Percentiles rank a stretch among this genome's conserved stretches.
These are phyloP conservation scores for Euwallacea similis DNA, from an alignment of 1,140 invertebrate genomes.

Conservation along the genomic window DNA sequence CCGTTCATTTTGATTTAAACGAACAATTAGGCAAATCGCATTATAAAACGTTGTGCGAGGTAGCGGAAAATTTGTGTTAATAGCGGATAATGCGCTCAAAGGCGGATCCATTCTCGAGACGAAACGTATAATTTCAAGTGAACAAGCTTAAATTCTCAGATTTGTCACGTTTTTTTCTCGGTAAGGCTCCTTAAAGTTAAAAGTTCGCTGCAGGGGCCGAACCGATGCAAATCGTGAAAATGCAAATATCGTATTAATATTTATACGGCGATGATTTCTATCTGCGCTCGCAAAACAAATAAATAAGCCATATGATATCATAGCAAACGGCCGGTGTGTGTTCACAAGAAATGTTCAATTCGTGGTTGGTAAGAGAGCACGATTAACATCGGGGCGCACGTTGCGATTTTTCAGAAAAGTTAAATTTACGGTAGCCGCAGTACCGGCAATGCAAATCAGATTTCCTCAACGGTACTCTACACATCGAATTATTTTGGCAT, in stretches of 20 bases:
- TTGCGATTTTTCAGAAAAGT: slow-evolving; percentile 5
- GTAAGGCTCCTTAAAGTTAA: neutral
- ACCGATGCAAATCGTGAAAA: neutral
- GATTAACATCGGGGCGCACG: slow-evolving; percentile 8
- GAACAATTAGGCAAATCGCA: slow-evolving; percentile 1
- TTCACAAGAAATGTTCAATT: slow-evolving; percentile 14
- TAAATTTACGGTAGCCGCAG: neutral
- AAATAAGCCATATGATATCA: slow-evolving; percentile 13
- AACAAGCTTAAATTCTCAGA: neutral
- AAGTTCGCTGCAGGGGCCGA: neutral
- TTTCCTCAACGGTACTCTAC: neutral
- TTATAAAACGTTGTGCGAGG: neutral
- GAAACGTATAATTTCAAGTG: too few species aligned
- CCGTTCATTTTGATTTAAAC: slow-evolving; percentile 1
- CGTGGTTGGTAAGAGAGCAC: slow-evolving; percentile 8
- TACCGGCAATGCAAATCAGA: slow-evolving; percentile 4
- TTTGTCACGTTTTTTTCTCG: neutral
- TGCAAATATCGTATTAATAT: slow-evolving; percentile 1
- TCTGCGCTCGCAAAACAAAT: slow-evolving; percentile 8
- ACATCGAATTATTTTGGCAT: too few species aligned
- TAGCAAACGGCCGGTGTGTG: slow-evolving; percentile 2
- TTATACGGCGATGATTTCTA: slow-evolving; percentile 9
- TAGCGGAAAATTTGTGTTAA: neutral
- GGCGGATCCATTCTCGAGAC: too few species aligned
- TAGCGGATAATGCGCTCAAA: neutral